phyloP scores from a whole-genome alignment of 2,113 vertebrate genomes.

The Cyprinodon tularosa region DNA sequence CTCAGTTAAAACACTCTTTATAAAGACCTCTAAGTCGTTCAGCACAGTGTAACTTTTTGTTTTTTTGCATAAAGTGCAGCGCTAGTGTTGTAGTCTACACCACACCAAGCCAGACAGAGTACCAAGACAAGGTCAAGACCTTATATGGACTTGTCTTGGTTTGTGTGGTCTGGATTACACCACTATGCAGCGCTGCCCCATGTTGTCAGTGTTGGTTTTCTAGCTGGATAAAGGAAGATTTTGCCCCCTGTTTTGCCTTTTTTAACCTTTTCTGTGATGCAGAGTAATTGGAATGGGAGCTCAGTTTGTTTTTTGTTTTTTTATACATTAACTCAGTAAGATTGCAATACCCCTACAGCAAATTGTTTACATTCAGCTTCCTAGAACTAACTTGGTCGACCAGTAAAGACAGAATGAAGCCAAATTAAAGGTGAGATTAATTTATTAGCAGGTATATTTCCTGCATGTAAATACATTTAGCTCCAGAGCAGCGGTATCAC shows the following conservation, averaged over 20 bases:
- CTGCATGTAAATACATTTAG: conserved; percentile 3
- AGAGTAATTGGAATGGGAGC: conserved; percentile 41
- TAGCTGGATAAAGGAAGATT: conserved; percentile 3
- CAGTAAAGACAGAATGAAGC: background rate
- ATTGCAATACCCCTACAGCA: background rate
- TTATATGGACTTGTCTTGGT: too few relatives aligned
- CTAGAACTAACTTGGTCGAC: conserved; percentile 10
- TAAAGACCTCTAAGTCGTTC: conserved; percentile 8
- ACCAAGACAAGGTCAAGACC: too few relatives aligned
- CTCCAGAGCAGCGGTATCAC: background rate
- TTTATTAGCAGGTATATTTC: conserved; percentile 6
- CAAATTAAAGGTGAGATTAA: conserved; percentile 1
- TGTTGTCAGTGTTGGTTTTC: conserved; percentile 20
- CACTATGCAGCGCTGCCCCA: conserved; percentile 11
- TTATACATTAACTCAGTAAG: background rate
- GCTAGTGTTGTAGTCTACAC: too few relatives aligned
- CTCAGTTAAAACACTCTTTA: conserved; percentile 18
- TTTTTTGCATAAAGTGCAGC: too few relatives aligned
- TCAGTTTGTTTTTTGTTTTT: background rate
- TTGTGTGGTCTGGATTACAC: too few relatives aligned
- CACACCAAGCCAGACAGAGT: too few relatives aligned
- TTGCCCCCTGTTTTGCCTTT: conserved; percentile 30
- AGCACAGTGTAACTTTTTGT: background rate
- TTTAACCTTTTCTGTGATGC: conserved; percentile 42
- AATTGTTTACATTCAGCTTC: conserved; percentile 5